Base-by-base conservation (phyloP, 2,113 vertebrate species). In the Dicrurus megarhynchus region DNA sequence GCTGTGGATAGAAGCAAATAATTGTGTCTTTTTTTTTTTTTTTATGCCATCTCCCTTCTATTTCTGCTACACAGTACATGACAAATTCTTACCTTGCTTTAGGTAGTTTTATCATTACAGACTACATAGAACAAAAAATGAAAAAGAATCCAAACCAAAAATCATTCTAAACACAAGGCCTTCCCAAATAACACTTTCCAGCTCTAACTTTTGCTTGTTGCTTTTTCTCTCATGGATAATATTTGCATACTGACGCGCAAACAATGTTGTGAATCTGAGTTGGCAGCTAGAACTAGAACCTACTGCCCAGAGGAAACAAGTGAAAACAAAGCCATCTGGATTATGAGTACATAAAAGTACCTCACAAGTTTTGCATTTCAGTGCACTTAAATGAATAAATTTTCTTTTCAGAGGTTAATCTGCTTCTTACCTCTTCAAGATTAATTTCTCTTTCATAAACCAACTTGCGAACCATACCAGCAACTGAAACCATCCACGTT, bases 361-460 rank as follows among this genome's bases (percentile, higher is more conserved):
- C 18, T 87, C 61, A 79, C 24, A 70, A 21, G 2, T 70, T 93
- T 33, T 49, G 6, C 6, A 71, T 83, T 75, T 90, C 9, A 18
- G 16, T 39, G 20, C 5, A 19, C 14, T 9, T 23, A 8, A 26
- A 21, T 30, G 26, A 47, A 47, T 10, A 28, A 3, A 7, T 33
- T 76, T n/a, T 56, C 13, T 39, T 75, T 60, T 53, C 10, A 22
- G 52, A 68, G 11, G 3, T 10, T 41, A n/a, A 67, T 80, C 24
- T 88, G 30, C 23, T 3, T 75, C 26, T 95, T 96, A 98, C 98
- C 97, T 98, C 98, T 84, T 98, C 98, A 59, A 98, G 90, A 89
- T 96, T 32, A 80, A 98, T 97, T 96, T 98, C 97, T 88, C 95
- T 95, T 87, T 98, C 98, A 55, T 98, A 98, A 85, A 98, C 98